These are phyloP conservation scores for Nemotelus nigrinus DNA, from an alignment of 2,888 invertebrate species.

Conservation along the genomic window DNA sequence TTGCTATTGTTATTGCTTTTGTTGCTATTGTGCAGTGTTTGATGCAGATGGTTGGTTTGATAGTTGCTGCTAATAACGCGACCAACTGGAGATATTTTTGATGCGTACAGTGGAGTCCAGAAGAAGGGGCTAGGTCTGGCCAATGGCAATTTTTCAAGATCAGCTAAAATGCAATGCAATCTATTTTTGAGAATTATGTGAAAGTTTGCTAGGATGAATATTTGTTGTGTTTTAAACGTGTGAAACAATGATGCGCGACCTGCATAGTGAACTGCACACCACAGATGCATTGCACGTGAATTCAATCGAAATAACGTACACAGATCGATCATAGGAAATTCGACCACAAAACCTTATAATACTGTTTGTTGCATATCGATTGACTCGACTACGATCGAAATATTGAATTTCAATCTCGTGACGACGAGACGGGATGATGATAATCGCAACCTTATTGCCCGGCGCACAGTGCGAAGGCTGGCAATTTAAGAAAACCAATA, in stretches of 20 bases:
- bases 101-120: too few species aligned
- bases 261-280: background rate
- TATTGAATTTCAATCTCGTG: conserved; percentile 37
- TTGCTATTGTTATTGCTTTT: conserved; percentile 1
- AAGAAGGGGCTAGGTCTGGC: too few species aligned
- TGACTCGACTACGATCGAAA: conserved; percentile 26
- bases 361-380: conserved; percentile 7
- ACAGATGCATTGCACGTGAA: background rate
- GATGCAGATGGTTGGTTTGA: too few species aligned
- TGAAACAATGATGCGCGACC: background rate
- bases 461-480: conserved; percentile 34
- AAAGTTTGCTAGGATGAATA: too few species aligned
- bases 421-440: background rate
- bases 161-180: too few species aligned
- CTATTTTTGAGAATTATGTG: too few species aligned
- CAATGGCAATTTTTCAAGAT: too few species aligned
- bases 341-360: conserved; percentile 36
- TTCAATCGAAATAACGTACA: background rate
- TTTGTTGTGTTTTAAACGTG: too few species aligned
- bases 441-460: background rate
- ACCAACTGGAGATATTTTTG: too few species aligned
- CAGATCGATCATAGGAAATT: background rate
- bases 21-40: too few species aligned
- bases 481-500: conserved; percentile 44
- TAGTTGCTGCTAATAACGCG: too few species aligned